Conservation (phyloP, 2,888 invertebrate genomes). For the Himalopsyche tibetana region DNA sequence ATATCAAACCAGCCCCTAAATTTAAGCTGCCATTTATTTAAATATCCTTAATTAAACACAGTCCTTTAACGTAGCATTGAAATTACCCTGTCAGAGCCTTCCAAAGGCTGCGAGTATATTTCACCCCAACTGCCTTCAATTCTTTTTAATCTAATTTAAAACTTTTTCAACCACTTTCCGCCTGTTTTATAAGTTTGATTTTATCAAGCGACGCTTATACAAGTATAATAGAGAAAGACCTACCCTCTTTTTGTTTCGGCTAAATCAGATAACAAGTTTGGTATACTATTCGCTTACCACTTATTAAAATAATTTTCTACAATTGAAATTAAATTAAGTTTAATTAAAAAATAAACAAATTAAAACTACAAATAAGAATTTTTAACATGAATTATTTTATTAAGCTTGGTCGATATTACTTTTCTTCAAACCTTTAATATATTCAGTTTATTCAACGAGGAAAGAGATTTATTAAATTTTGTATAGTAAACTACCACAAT, state of each 20-base stretch:
- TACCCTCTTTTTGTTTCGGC: slow-evolving; percentile 55
- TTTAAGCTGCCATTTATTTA: neutral
- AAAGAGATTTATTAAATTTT: no score
- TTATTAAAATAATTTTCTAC: no score
- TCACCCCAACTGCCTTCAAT: slow-evolving; percentile 50
- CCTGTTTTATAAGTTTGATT: slow-evolving; percentile 65
- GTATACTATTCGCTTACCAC: no score
- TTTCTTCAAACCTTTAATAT: no score
- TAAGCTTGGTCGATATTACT: no score
- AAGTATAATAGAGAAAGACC: slow-evolving; percentile 43
- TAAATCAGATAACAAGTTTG: slow-evolving; percentile 54
- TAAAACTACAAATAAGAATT: no score
- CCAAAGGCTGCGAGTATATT: slow-evolving; percentile 29
- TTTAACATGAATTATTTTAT: no score
- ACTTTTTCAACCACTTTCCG: slow-evolving; percentile 64
- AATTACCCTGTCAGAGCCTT: slow-evolving; percentile 19
- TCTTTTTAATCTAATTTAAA: slow-evolving; percentile 65
- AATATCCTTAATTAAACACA: slow-evolving; percentile 26
- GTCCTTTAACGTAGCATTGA: slow-evolving; percentile 1
- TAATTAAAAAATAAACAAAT: no score
- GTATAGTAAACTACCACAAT: no score
- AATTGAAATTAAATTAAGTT: no score
- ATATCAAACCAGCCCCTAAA: neutral
- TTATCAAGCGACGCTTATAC: slow-evolving; percentile 60
- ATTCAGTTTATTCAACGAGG: no score